These are phyloP conservation scores for Neoarius graeffei DNA, from an alignment of 2,113 vertebrate species.

Conservation along the genomic window DNA sequence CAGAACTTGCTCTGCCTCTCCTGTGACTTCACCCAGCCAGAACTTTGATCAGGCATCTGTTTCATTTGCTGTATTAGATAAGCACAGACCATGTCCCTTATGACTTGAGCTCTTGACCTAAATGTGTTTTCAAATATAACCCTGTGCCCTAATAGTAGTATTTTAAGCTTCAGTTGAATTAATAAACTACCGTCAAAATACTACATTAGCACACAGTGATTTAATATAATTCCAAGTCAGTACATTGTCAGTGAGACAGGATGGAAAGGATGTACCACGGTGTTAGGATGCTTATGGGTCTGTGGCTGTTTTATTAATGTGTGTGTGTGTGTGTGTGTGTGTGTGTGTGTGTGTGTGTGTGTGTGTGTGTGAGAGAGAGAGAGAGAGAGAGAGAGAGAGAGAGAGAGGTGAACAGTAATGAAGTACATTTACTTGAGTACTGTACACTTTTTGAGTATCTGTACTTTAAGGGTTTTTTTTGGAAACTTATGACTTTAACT, in stretches of 20 bases:
- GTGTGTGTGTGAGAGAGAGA: too few species aligned
- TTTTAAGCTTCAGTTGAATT: constrained; percentile 41
- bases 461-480: too few species aligned
- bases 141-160: constrained; percentile 25
- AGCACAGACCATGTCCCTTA: constrained; percentile 25
- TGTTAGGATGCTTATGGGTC: not conserved
- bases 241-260: not conserved
- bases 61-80: constrained; percentile 44
- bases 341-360: too few species aligned
- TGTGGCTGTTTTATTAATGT: constrained; percentile 28
- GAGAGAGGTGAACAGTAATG: too few species aligned
- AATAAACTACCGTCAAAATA: constrained; percentile 31
- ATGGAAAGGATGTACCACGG: not conserved
- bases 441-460: too few species aligned
- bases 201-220: constrained; percentile 10
- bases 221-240: constrained; percentile 1
- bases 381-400: too few species aligned
- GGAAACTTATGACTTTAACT: too few species aligned
- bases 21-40: constrained; percentile 41
- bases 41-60: constrained; percentile 53
- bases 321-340: not conserved
- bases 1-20: constrained; percentile 37
- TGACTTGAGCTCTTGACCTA: constrained; percentile 50
- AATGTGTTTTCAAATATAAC: constrained; percentile 53
- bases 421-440: too few species aligned